A percentile compares a stretch with the other conserved stretches of the same genome.
Evolutionary conservation across 2,888 invertebrate species (phyloP).

Genomic region (Serrognathus titanus): DNA sequence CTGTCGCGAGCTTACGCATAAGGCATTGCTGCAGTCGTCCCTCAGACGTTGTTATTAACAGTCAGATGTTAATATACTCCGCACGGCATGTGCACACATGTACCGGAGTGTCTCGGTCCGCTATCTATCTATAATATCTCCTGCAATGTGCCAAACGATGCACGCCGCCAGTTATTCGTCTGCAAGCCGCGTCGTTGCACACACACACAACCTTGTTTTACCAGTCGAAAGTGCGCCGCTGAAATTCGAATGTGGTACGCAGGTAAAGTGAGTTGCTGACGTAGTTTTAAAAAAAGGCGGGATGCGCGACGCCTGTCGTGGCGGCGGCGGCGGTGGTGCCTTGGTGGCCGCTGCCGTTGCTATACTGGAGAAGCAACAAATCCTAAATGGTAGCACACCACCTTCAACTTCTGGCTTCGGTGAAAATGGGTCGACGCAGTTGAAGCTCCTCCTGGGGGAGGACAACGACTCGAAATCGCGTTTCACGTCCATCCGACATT

Average conservation of each 20-base stretch:
- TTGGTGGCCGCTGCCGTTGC: conserved; percentile 60
- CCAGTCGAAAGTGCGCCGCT: neutral
- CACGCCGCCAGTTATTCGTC: neutral
- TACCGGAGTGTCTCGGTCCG: conserved; percentile 1
- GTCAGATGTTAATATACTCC: conserved; percentile 20
- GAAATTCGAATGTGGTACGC: neutral
- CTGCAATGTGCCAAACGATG: conserved; percentile 10
- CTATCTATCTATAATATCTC: neutral
- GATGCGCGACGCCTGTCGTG: conserved; percentile 14
- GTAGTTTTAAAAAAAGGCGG: conserved; percentile 1
- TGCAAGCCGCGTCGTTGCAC: neutral
- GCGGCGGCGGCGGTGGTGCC: conserved; percentile 47
- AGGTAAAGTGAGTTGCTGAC: neutral
- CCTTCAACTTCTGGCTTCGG: no score
- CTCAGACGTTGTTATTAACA: conserved; percentile 29
- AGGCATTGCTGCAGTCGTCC: conserved; percentile 30
- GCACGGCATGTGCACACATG: neutral
- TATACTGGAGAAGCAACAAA: conserved; percentile 46
- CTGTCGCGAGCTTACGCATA: conserved; percentile 33
- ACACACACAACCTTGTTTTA: neutral
- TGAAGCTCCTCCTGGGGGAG: neutral
- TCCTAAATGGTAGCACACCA: conserved; percentile 3
- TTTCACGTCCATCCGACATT: conserved; percentile 4
- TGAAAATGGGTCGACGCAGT: no score
- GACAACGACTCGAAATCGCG: neutral